Evolutionary conservation across 2,113 vertebrate species (phyloP).

Genomic region (Myocastor coypus): DNA sequence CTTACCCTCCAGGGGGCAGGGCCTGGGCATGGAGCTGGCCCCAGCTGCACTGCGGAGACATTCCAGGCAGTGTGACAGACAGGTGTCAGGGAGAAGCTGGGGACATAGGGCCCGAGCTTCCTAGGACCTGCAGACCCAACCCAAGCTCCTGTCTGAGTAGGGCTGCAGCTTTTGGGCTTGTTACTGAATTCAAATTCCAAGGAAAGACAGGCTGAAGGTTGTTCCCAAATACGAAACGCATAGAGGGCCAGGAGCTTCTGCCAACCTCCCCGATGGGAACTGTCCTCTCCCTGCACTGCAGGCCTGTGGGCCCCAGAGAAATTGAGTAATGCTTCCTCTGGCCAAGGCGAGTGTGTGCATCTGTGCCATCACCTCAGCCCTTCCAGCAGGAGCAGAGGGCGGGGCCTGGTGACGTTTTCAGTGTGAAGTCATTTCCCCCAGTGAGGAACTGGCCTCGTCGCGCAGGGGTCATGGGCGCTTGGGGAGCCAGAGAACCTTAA

Average conservation of each 20-base stretch:
- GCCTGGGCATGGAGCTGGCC: neutral
- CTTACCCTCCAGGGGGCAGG: neutral
- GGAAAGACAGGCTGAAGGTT: constrained; percentile 30
- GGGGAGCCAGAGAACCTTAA: constrained; percentile 62
- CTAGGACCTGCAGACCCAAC: neutral
- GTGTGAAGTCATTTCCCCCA: constrained; percentile 61
- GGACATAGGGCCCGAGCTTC: neutral
- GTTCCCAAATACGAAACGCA: constrained; percentile 60
- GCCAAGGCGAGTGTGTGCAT: neutral
- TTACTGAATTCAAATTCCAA: constrained; percentile 51
- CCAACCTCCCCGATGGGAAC: neutral
- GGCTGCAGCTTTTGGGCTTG: constrained; percentile 26
- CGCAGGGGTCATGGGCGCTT: constrained; percentile 39
- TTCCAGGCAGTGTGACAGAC: neutral
- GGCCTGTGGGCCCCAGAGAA: neutral
- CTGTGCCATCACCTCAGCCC: neutral
- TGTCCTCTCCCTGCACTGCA: neutral
- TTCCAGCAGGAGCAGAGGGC: constrained; percentile 1
- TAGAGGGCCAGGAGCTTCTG: neutral
- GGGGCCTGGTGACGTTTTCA: constrained; percentile 11
- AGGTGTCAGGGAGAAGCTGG: neutral
- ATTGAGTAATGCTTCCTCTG: constrained; percentile 14
- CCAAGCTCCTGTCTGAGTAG: neutral
- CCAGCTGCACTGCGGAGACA: too few relatives aligned
- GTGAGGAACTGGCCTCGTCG: constrained; percentile 16